These are phyloP conservation scores for Gortyna flavago DNA, from an alignment of 2,888 invertebrate species.

Conservation along the genomic window DNA sequence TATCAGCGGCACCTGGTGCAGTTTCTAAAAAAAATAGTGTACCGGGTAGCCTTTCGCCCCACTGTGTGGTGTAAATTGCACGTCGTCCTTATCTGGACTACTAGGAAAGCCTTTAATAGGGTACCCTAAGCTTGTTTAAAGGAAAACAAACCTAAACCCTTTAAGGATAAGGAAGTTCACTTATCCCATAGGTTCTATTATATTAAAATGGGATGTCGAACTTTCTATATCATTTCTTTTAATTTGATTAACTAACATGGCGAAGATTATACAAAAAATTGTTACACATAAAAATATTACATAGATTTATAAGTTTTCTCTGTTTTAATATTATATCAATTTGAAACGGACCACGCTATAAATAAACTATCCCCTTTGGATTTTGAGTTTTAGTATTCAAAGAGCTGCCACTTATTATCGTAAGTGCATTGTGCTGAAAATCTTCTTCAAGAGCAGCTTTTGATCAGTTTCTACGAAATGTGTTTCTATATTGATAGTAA, in stretches of 20 bases:
- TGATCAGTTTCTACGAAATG: slow-evolving; percentile 2
- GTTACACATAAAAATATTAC: slow-evolving; percentile 8
- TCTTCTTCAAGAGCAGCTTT: slow-evolving; percentile 12
- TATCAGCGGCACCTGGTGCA: slow-evolving; percentile 81
- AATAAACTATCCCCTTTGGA: slow-evolving; percentile 54
- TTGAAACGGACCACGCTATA: slow-evolving; percentile 33
- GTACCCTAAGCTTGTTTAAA: background rate
- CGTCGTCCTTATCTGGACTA: slow-evolving; percentile 32
- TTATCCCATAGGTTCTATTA: background rate
- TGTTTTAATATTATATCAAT: slow-evolving; percentile 37
- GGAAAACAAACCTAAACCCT: background rate
- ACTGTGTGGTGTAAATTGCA: slow-evolving; percentile 34
- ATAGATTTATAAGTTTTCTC: slow-evolving; percentile 32
- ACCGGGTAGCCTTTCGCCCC: slow-evolving; percentile 69
- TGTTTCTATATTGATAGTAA: slow-evolving; percentile 7
- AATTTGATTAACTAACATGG: slow-evolving; percentile 20
- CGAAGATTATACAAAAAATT: slow-evolving; percentile 12
- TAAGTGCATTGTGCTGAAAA: slow-evolving; percentile 1
- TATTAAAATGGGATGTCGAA: background rate
- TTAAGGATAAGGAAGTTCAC: background rate
- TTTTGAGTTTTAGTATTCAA: slow-evolving; percentile 32
- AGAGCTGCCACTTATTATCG: slow-evolving; percentile 22
- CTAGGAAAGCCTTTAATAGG: slow-evolving; percentile 7
- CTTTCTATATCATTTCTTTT: slow-evolving; percentile 44
- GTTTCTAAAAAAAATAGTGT: slow-evolving; percentile 79